Evolutionary conservation across 2,113 vertebrate species (phyloP), one percentile per base, ranked within the genome.

Genomic region (Cinclus cinclus): DNA sequence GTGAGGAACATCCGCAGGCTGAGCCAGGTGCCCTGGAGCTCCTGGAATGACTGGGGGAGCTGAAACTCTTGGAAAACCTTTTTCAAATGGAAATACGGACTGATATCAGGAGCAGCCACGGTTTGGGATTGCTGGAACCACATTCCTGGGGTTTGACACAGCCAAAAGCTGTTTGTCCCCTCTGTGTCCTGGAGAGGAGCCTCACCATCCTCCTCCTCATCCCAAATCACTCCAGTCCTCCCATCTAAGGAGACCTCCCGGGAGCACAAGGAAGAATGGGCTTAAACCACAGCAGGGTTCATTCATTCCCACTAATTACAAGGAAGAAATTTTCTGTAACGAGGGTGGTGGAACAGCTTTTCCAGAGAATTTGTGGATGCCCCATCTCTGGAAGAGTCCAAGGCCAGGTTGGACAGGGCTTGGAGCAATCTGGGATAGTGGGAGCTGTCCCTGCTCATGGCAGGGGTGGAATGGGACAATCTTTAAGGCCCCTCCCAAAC

Each of bases 381-480:
- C 2, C 31, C 25, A 25, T 37, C 47, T 11, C 27, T 55, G 68
- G 39, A 11, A 55, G 17, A 11, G 6, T 15, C 81, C 58, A 39
- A 63, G 33, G 39, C 11, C 27, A 14, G 47, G 11, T 0, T 41
- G 53, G 64, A 41, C 13, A 11, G 8, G 28, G 23, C 23, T 59
- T 37, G 81, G 68, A 83, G 11, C 22, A 27, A 0, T 13, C 47
- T 46, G 81, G 68, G 27, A 37, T 3, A 4, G 7, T 3, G 58
- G 58, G 13, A 46, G 11, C 2, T 31, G 21, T 62, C 25, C 55
- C 31, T 25, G 25, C 20, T 31, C 46, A 10, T 9, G 37, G 37
- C 10, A 70, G 33, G 20, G 21, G 5, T 35, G 31, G 37, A 4
- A 16, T 0, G 0, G 47, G 27, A 46, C 27, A 2, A 44, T 7